Evolutionary conservation across 1,140 invertebrate species (phyloP).

Genomic region (Heliconius hermathena): DNA sequence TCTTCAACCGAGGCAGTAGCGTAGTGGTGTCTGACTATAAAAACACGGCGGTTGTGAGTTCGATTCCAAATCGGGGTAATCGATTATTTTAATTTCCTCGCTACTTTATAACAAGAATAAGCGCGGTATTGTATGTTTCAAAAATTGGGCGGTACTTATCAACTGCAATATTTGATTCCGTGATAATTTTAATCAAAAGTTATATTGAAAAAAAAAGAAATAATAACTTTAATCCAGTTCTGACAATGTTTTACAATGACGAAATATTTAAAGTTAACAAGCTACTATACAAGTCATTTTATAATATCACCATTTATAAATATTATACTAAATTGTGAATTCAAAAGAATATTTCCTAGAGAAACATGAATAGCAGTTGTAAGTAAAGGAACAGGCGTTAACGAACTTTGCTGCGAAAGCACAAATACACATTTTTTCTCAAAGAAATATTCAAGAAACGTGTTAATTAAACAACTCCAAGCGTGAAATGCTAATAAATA

Average conservation of each 20-base stretch:
- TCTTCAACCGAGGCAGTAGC: too few relatives aligned
- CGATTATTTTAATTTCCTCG: too few relatives aligned
- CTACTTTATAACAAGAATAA: too few relatives aligned
- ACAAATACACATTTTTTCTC: conserved; percentile 3
- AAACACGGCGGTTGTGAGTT: too few relatives aligned
- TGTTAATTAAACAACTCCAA: conserved; percentile 6
- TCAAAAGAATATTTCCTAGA: conserved; percentile 3
- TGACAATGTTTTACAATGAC: background rate
- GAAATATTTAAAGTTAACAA: background rate
- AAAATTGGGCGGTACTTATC: too few relatives aligned
- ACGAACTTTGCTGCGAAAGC: conserved; percentile 13
- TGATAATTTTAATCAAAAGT: too few relatives aligned
- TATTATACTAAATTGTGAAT: background rate
- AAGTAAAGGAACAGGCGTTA: conserved; percentile 14
- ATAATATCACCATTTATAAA: background rate
- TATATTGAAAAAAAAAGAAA: too few relatives aligned
- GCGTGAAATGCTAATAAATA: background rate
- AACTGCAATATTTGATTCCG: too few relatives aligned
- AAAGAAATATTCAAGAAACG: background rate
- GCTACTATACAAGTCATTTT: background rate
- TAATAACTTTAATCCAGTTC: too few relatives aligned
- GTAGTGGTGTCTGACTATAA: too few relatives aligned
- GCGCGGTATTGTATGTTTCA: too few relatives aligned
- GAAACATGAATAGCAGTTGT: conserved; percentile 3
- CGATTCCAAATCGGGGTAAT: too few relatives aligned